Base-by-base conservation (phyloP, 2,113 vertebrate species). In the Pseudopodoces humilis region DNA sequence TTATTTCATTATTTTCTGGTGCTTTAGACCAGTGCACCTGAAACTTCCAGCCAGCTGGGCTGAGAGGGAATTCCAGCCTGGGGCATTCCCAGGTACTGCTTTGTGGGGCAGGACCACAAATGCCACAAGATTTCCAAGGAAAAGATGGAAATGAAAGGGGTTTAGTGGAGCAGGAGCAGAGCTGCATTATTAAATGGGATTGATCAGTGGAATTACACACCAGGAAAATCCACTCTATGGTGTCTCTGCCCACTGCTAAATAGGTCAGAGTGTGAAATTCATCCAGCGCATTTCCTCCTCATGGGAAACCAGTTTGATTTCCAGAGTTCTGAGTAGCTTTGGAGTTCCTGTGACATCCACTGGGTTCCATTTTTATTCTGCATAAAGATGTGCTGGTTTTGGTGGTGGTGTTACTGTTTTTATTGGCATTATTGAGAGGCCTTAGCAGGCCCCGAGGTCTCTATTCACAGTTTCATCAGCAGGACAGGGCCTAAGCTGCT, bases 321-420 rank as follows among this genome's bases (percentile, higher is more conserved):
- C 12, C 22, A 1, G 8, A 11, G 35, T 6, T 86, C 31, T 72
- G 37, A 52, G 41, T 47, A n/a, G 43, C 55, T 60, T 30, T 35
- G 6, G 68, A 17, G 18, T 21, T 68, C 41, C 59, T 55, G 24
- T 16, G 27, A 2, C 30, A 75, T 27, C 37, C 27, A 2, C 44
- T 52, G 47, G 8, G 2, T 35, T 65, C 35, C 13, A 9, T 30
- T 65, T 68, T 21, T 21, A 1, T 63, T 21, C 55, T 52, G 58
- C 15, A 13, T 1, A 1, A 44, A 43, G 69, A n/a, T 18, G 7
- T 65, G 60, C 41, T 72, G 79, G 7, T 49, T 53, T 3, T 58
- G 64, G 0, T 71, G 69, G 0, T 63, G 23, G 1, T 43, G 13
- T 31, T 60, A 0, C 35, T 31, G 1, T 15, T 31, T 76, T 55